Percentiles rank a stretch among this genome's conserved stretches.
These are phyloP conservation scores for Vespertilio murinus DNA, from an alignment of 2,797 vertebrate genomes.

Conservation along the genomic window DNA sequence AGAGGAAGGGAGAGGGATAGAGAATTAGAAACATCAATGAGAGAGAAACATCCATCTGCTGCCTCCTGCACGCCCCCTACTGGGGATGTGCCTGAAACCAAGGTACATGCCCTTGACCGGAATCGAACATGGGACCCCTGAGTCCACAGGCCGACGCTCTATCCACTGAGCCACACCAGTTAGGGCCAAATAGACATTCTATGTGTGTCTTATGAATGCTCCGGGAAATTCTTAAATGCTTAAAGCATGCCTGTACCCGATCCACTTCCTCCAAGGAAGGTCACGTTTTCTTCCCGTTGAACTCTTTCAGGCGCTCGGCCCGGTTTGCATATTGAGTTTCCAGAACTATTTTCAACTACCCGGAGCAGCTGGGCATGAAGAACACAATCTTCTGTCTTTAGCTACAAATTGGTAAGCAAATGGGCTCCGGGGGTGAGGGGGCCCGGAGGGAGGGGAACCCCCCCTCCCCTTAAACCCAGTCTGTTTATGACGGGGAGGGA, in stretches of 20 bases:
- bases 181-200: too few relatives aligned
- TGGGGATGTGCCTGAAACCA: too few relatives aligned
- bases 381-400: constrained; percentile 86
- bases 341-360: constrained; percentile 83
- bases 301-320: constrained; percentile 81
- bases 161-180: too few relatives aligned
- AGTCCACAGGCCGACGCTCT: too few relatives aligned
- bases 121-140: too few relatives aligned
- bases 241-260: background rate
- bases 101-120: too few relatives aligned
- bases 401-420: constrained; percentile 86
- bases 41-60: too few relatives aligned
- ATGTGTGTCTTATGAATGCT: too few relatives aligned
- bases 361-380: constrained; percentile 84
- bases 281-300: constrained; percentile 80
- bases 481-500: constrained; percentile 86
- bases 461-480: constrained; percentile 80
- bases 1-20: too few relatives aligned
- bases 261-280: constrained; percentile 78
- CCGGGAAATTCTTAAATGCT: too few relatives aligned
- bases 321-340: constrained; percentile 85
- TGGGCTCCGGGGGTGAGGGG: constrained; percentile 77
- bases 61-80: too few relatives aligned
- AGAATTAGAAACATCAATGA: too few relatives aligned
- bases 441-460: constrained; percentile 58